phyloP scores from a whole-genome alignment of 92 coral and sea anemone species.

The Paramuricea clavata region DNA sequence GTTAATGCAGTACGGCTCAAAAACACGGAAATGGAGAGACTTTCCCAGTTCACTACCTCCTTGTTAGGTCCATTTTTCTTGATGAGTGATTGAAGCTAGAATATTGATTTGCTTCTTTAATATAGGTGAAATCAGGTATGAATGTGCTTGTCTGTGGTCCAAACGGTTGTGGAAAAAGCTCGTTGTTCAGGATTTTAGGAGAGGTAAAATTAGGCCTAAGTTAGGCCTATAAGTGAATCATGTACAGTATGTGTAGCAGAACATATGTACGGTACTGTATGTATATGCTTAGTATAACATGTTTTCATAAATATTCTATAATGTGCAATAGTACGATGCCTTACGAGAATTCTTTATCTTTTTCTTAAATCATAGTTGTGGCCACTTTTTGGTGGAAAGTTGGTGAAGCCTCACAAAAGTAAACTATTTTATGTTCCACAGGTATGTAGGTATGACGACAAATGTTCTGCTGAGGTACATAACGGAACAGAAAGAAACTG shows the following conservation, averaged over 20 bases:
- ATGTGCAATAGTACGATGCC: too few species aligned
- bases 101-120: neutral
- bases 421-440: slow-evolving; percentile 97
- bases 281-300: neutral
- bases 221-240: too few species aligned
- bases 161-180: slow-evolving; percentile 98
- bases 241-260: too few species aligned
- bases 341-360: slow-evolving; percentile 1
- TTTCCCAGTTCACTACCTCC: too few species aligned
- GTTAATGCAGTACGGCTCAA: too few species aligned
- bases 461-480: neutral
- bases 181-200: slow-evolving; percentile 93
- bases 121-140: slow-evolving; percentile 97
- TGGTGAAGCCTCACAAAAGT: slow-evolving; percentile 89
- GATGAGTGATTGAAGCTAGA: neutral
- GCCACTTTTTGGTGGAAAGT: slow-evolving; percentile 96
- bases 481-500: too few species aligned
- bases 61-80: neutral
- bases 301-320: neutral
- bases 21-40: too few species aligned
- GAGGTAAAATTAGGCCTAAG: slow-evolving; percentile 89
- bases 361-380: slow-evolving; percentile 72
- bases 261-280: too few species aligned
- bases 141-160: slow-evolving; percentile 99
- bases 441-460: slow-evolving; percentile 59